These are phyloP conservation scores for Luidia sarsii DNA, from an alignment of 53 echinoderm and acorn worm genomes.

Conservation along the genomic window DNA sequence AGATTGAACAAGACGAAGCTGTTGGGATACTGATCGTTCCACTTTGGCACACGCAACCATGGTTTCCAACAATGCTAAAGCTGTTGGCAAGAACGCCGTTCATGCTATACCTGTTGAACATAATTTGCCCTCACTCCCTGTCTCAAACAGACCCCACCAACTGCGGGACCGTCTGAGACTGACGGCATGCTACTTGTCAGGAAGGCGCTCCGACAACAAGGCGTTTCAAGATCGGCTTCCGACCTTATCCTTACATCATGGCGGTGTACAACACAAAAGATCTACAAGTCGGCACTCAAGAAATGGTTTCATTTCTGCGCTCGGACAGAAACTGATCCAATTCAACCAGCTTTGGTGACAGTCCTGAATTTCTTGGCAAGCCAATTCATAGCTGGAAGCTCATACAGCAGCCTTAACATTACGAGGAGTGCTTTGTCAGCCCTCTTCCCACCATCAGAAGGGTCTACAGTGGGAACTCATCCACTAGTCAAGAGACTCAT, in stretches of 20 bases:
- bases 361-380: not conserved
- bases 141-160: slow-evolving; percentile 6
- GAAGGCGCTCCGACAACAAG: slow-evolving; percentile 8
- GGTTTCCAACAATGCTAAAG: slow-evolving; percentile 13
- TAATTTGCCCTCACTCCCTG: not conserved
- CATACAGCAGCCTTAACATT: slow-evolving; percentile 18
- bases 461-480: not conserved
- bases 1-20: not conserved
- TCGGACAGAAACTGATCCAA: slow-evolving; percentile 16
- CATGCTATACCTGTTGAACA: not conserved
- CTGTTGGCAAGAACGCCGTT: not conserved
- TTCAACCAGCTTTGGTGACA: not conserved
- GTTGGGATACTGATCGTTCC: not conserved
- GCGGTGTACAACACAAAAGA: slow-evolving; percentile 6
- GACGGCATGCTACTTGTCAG: slow-evolving; percentile 23
- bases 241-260: slow-evolving; percentile 27
- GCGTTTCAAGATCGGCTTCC: slow-evolving; percentile 19
- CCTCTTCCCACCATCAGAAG: not conserved
- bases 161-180: not conserved
- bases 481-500: not conserved
- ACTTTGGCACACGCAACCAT: slow-evolving; percentile 6
- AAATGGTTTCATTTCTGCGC: slow-evolving; percentile 15
- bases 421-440: slow-evolving; percentile 4
- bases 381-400: not conserved
- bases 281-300: not conserved